Percentiles rank a stretch among this genome's conserved stretches.
Conservation (phyloP, 2,113 vertebrate species). For the Atrichornis clamosus region DNA sequence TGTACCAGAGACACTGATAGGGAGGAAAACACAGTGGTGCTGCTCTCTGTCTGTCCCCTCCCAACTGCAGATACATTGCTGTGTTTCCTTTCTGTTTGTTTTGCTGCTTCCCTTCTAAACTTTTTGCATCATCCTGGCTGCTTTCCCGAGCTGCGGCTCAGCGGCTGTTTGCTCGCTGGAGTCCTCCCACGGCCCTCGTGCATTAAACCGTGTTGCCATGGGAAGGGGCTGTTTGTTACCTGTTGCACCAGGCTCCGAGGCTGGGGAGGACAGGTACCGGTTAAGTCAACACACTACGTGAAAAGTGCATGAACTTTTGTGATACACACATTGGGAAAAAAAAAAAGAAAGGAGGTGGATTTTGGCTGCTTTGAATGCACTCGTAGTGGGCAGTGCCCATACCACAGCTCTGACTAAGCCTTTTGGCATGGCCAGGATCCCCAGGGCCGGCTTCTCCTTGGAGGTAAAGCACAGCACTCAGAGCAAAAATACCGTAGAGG, state of each 20-base stretch:
- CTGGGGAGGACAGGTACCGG: not conserved
- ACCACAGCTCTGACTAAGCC: constrained; percentile 64
- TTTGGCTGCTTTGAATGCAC: constrained; percentile 51
- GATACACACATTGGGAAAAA: not conserved
- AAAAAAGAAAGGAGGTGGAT: not conserved
- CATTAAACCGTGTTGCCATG: constrained; percentile 48
- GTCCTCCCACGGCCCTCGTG: not conserved
- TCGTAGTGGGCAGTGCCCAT: constrained; percentile 66
- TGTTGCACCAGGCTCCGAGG: not conserved
- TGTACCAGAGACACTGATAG: not conserved
- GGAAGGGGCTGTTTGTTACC: constrained; percentile 58
- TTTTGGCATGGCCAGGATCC: constrained; percentile 41
- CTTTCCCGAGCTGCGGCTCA: constrained; percentile 21
- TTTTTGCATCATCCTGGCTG: constrained; percentile 69
- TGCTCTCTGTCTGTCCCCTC: not conserved
- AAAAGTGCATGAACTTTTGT: constrained; percentile 50
- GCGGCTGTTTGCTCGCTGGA: not conserved
- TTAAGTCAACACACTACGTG: constrained; percentile 39
- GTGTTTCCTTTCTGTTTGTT: constrained; percentile 66
- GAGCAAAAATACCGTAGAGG: not conserved
- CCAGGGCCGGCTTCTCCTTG: not conserved
- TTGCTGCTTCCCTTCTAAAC: constrained; percentile 67
- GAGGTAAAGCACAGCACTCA: not conserved
- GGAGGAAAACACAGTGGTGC: not conserved
- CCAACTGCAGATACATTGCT: not conserved